Evolutionary conservation across 2,888 invertebrate species (phyloP), one percentile per base, ranked within the genome.

Genomic region (Strigamia transsilvanica): DNA sequence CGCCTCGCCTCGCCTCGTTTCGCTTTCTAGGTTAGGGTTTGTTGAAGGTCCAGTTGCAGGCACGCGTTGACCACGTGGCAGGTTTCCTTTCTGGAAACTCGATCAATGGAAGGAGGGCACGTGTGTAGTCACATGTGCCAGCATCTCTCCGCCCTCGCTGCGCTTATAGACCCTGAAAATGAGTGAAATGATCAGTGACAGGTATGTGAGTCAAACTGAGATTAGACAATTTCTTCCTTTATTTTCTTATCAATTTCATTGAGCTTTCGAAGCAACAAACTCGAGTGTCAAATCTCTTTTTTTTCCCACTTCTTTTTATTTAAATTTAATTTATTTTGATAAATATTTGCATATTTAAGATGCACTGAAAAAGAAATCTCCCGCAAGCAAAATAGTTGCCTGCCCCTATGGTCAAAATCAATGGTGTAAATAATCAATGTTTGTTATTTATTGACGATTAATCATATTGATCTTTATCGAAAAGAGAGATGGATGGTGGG

Each of bases 61-160:
- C 61, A 61, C 61, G 61, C 61, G 61, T 23, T 61, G 61, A 61
- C 61, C 61, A 61, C 61, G 61, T 61, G 61, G 61, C 61, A 23
- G 21, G 21, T 61, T 61, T 23, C 5, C 61, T 23, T n/a, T n/a
- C 61, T 2, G 61, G 61, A n/a, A 61, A 61, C 15, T 10, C 15
- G 10, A 61, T 61, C 61, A 61, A 61, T 61, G 61, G 21, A 61
- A 61, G 61, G 61, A 61, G 23, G 61, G 61, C 61, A 61, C 21
- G 61, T 61, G 61, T 61, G 61, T 61, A 10, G 61, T 61, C 61
- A 61, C 61, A 61, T 61, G 61, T 10, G 61, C 9, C 61, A n/a
- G n/a, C 21, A 2, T 18, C 18, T 21, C 10, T 23, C 61, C 61
- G 61, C 61, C 61, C 61, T n/a, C 61, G 46, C 5, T 46, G 3